A percentile compares a stretch with the other conserved stretches of the same genome.
Evolutionary conservation across 2,113 vertebrate genomes (phyloP).

Genomic region (Tetrao urogallus): DNA sequence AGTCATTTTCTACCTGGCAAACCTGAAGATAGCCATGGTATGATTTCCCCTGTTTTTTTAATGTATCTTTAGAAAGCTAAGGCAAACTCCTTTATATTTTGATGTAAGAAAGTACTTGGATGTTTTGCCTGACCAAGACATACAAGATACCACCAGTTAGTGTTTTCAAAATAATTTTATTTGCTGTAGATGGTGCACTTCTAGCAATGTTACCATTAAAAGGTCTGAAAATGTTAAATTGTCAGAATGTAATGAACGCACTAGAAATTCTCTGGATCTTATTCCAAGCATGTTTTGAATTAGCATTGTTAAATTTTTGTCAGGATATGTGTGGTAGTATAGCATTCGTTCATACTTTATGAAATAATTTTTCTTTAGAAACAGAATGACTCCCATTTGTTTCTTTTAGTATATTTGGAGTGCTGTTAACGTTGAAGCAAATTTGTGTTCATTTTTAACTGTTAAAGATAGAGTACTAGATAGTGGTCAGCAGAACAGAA

Average conservation of each 20-base stretch:
- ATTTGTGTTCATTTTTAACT: not conserved
- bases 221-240: not conserved
- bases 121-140: not conserved
- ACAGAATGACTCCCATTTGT: not conserved
- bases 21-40: not conserved
- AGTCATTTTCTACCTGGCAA: not conserved
- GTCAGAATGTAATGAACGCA: not conserved
- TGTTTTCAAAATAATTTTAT: not conserved
- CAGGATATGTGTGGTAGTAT: not conserved
- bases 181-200: not conserved
- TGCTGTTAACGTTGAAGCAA: not conserved
- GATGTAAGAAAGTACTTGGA: not conserved
- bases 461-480: not conserved
- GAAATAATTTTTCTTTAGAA: not conserved
- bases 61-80: not conserved
- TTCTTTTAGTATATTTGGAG: not conserved
- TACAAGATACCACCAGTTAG: not conserved
- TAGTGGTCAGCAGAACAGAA: not conserved
- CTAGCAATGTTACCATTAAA: not conserved
- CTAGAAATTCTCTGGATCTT: not conserved
- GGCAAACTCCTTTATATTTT: not conserved
- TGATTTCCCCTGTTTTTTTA: not conserved
- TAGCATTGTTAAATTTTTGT: not conserved
- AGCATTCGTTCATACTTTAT: not conserved
- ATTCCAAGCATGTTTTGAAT: not conserved